These are phyloP conservation scores for Chionis minor DNA, from an alignment of 2,113 vertebrate genomes.

Conservation along the genomic window DNA sequence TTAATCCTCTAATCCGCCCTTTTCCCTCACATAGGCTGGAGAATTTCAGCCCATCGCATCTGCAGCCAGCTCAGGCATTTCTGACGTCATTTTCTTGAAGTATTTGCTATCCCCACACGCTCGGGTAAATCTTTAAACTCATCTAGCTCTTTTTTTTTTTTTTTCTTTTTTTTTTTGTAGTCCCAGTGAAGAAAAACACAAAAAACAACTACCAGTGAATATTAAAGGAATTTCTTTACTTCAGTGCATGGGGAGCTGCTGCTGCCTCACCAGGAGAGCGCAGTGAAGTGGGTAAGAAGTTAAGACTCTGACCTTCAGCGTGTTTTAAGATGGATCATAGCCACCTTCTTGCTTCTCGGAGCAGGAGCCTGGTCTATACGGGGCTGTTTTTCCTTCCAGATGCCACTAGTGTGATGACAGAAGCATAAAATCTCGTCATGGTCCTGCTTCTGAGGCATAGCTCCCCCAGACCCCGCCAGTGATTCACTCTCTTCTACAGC, in stretches of 20 bases:
- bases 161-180: neutral
- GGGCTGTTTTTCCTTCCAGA: neutral
- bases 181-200: neutral
- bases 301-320: neutral
- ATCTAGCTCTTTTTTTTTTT: neutral
- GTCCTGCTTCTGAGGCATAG: neutral
- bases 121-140: constrained; percentile 1
- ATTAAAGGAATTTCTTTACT: neutral
- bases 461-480: accelerated
- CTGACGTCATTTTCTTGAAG: neutral
- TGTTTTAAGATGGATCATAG: neutral
- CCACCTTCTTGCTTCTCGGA: neutral
- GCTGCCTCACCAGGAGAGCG: neutral
- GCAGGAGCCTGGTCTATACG: neutral
- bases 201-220: neutral
- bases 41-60: neutral
- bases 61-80: neutral
- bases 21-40: neutral
- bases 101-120: neutral
- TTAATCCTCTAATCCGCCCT: neutral
- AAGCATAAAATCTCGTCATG: neutral
- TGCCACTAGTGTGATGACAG: neutral
- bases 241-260: neutral
- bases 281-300: neutral
- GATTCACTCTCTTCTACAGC: neutral